Conservation (phyloP, 2,113 vertebrate species). For the Rhegmatorhina hoffmannsi region DNA sequence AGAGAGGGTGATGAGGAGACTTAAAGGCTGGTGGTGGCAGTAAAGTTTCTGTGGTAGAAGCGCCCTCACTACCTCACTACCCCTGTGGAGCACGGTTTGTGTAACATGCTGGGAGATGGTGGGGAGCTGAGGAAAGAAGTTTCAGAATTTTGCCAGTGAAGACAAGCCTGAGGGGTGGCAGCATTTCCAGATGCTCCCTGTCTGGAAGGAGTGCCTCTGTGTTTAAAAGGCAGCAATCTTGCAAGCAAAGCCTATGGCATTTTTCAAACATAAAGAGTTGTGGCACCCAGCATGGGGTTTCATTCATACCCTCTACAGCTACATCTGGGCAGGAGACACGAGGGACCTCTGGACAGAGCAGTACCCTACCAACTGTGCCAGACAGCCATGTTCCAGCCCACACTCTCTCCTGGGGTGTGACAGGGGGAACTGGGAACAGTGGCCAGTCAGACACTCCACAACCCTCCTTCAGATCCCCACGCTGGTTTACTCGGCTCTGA, state of each 20-base stretch:
- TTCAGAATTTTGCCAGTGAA: neutral
- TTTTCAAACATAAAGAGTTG: neutral
- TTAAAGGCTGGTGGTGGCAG: no score
- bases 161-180: neutral
- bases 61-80: neutral
- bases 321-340: neutral
- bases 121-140: neutral
- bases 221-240: neutral
- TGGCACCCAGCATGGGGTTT: accelerated
- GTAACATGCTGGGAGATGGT: neutral
- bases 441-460: neutral
- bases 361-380: neutral
- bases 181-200: neutral
- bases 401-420: neutral
- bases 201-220: neutral
- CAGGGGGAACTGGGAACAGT: neutral
- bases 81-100: neutral
- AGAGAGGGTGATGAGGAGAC: neutral
- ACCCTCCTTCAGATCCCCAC: accelerated
- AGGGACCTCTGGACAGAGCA: no score
- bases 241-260: neutral
- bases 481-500: accelerated
- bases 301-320: neutral
- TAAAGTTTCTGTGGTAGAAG: neutral
- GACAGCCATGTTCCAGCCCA: accelerated